Evolutionary conservation across 2,797 vertebrate genomes (phyloP), one percentile per base, ranked within the genome.

Genomic region (Darevskia nairensis): DNA sequence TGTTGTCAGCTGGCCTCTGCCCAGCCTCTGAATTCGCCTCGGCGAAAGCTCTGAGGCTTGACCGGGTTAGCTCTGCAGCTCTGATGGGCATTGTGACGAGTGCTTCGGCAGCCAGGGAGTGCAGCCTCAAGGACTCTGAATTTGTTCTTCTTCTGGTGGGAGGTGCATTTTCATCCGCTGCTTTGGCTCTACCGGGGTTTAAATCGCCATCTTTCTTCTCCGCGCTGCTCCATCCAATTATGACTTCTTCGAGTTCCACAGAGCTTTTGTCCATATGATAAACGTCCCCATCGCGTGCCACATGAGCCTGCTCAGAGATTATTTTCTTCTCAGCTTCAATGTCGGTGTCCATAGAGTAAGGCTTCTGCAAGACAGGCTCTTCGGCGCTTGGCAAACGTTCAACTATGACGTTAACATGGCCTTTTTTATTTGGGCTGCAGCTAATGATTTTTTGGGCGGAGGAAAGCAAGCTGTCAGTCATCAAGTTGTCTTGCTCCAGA

Each of bases 361-460:
- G 96, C 91, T 98, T 98, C 23, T 97, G 96, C 13, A 96, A 95
- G 76, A 97, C 97, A 0, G 95, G 94, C 80, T 98, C 98, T 94
- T 98, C 98, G 0, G 98, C 98, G 11, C 97, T 97, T 1, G 99
- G 99, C 92, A 99, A 96, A n/a, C 98, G 98, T 50, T 99, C 99
- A 19, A 99, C 99, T 19, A 99, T 99, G 93, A 99, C 99, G 0
- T 99, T 99, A 92, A 99, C 97, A 0, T 99, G 99, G 3, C 98
- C 98, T 0, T 97, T 98, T 32, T 97, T 97, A 91, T 98, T 98
- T 17, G 98, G 98, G 88, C 98, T 97, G 91, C 98, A 98, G 95
- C 93, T 98, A 92, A 99, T 99, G 79, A 99, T 99, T 95, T 99
- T 99, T 92, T 99, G 99, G 55, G 98, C 99, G 0, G 99, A 99